These are phyloP conservation scores for Caenorhabditis doughertyi DNA, from an alignment of 2,888 invertebrate genomes.

Conservation along the genomic window DNA sequence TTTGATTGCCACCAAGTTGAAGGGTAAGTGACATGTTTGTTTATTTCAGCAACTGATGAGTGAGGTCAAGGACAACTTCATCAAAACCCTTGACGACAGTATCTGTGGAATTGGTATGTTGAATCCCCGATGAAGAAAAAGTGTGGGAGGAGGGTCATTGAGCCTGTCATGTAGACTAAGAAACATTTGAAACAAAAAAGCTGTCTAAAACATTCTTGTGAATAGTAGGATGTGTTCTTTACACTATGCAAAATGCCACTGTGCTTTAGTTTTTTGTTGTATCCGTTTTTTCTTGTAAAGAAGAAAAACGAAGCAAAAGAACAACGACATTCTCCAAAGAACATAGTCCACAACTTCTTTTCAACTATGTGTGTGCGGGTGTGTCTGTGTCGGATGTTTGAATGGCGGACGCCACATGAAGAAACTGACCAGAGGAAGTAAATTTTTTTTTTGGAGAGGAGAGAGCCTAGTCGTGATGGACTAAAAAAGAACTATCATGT, in stretches of 20 bases:
- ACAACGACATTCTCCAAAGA: neutral
- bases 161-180: neutral
- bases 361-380: too few species aligned
- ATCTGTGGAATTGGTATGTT: slow-evolving; percentile 80
- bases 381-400: neutral
- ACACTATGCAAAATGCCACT: slow-evolving; percentile 8
- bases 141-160: neutral
- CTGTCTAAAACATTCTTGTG: slow-evolving; percentile 11
- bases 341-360: neutral
- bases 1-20: slow-evolving; percentile 10
- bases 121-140: slow-evolving; percentile 11
- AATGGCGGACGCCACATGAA: too few species aligned
- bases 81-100: slow-evolving; percentile 91
- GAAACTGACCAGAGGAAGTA: too few species aligned
- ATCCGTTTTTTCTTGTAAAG: neutral
- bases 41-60: slow-evolving; percentile 96
- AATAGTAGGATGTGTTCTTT: slow-evolving; percentile 4
- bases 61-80: slow-evolving; percentile 95
- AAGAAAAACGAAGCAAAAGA: neutral
- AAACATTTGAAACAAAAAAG: slow-evolving; percentile 11
- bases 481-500: too few species aligned
- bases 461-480: too few species aligned
- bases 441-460: too few species aligned
- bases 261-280: slow-evolving; percentile 22
- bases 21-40: neutral